These are phyloP conservation scores for Dunckerocampus dactyliophorus DNA, from an alignment of 2,113 vertebrate genomes.

Conservation along the genomic window DNA sequence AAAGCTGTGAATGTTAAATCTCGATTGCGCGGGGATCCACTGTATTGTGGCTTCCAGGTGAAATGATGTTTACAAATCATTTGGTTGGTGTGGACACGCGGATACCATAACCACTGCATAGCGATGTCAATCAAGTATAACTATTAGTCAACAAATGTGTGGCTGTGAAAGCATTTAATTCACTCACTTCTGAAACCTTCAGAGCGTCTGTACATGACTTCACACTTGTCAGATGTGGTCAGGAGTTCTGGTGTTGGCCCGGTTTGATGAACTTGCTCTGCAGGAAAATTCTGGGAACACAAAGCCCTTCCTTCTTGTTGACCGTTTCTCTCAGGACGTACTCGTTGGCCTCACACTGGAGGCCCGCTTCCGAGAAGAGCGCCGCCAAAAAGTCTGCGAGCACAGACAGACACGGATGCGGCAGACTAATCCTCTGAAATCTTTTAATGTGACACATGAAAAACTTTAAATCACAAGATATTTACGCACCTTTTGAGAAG, in stretches of 20 bases:
- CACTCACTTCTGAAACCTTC: background rate
- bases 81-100: no score
- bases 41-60: no score
- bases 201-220: background rate
- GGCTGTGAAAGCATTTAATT: background rate
- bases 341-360: conserved; percentile 76
- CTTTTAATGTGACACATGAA: no score
- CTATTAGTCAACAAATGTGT: background rate
- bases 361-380: conserved; percentile 79
- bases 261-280: conserved; percentile 90
- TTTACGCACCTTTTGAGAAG: conserved; percentile 85
- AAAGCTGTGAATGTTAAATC: no score
- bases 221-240: background rate
- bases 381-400: conserved; percentile 79
- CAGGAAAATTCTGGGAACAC: conserved; percentile 88
- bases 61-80: no score
- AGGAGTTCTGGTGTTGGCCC: background rate
- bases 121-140: no score
- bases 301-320: conserved; percentile 90
- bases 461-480: no score
- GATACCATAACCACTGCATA: no score
- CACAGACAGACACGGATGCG: background rate
- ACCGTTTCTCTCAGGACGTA: conserved; percentile 91
- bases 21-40: no score
- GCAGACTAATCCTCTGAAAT: background rate